Percentiles rank a stretch among this genome's conserved stretches.
These are phyloP conservation scores for Trilocha varians DNA, from an alignment of 2,888 invertebrate genomes.

Conservation along the genomic window DNA sequence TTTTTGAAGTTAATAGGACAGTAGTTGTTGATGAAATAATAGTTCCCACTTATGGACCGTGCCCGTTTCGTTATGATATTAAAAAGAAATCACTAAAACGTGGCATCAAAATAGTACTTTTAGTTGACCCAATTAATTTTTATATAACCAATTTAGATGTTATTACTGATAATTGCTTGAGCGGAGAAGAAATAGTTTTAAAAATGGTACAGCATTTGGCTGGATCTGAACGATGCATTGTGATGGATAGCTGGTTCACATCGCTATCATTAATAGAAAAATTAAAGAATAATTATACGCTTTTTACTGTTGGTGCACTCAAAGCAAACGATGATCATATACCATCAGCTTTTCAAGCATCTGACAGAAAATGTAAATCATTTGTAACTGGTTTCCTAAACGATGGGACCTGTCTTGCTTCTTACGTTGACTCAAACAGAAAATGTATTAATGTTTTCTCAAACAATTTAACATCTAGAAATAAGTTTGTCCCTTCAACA, in stretches of 20 bases:
- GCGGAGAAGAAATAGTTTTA: slow-evolving; percentile 40
- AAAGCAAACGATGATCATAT: slow-evolving; percentile 42
- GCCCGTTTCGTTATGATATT: slow-evolving; percentile 56
- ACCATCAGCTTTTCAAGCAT: slow-evolving; percentile 48
- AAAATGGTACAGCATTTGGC: slow-evolving; percentile 51
- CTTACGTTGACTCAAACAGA: slow-evolving; percentile 39
- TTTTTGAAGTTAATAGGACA: slow-evolving; percentile 37
- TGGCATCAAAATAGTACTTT: slow-evolving; percentile 54
- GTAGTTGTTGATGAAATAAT: slow-evolving; percentile 60
- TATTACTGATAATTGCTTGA: slow-evolving; percentile 49
- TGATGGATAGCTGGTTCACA: slow-evolving; percentile 57
- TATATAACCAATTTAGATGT: slow-evolving; percentile 59
- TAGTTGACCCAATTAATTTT: slow-evolving; percentile 55
- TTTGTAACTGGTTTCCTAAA: slow-evolving; percentile 50
- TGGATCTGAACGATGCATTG: slow-evolving; percentile 41
- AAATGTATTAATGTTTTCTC: slow-evolving; percentile 48
- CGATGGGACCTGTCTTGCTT: slow-evolving; percentile 39
- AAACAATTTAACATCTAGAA: slow-evolving; percentile 49
- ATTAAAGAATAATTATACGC: slow-evolving; percentile 36
- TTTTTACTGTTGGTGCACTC: slow-evolving; percentile 45
- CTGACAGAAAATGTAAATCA: slow-evolving; percentile 34
- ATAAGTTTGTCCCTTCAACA: too few species aligned
- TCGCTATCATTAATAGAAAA: slow-evolving; percentile 35
- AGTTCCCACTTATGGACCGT: slow-evolving; percentile 55
- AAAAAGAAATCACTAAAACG: slow-evolving; percentile 43